A percentile compares a stretch with the other conserved stretches of the same genome.
These are phyloP conservation scores for zebrafish (Danio rerio) DNA, from an alignment of 2,113 vertebrate species.

Conservation along the genomic window GRCz12tu NC_133183.1:33338501-33339000, in stretches of 20 bases:
- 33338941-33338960: not conserved
- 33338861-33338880: not conserved
- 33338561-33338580: not conserved
- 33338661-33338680: not conserved
- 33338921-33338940: constrained; percentile 16
- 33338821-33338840: constrained; percentile 26
- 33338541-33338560: not conserved
- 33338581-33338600: constrained; percentile 13
- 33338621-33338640: constrained; percentile 8
- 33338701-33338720: constrained; percentile 29
- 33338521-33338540: too few species aligned
- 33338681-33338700: constrained; percentile 34
- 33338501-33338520: too few species aligned
- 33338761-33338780: constrained; percentile 34
- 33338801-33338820: constrained; percentile 35
- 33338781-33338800: constrained; percentile 36
- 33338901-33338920: not conserved
- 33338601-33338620: constrained; percentile 22
- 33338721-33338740: constrained; percentile 44
- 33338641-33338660: not conserved
- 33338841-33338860: constrained; percentile 17
- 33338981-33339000: not conserved
- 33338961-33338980: not conserved
- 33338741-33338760: constrained; percentile 28
- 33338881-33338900: not conserved